Percentiles rank a stretch among this genome's conserved stretches.
Evolutionary conservation across 1,140 invertebrate species (phyloP).

Genomic region (honey bee (Apis mellifera)): Amel_HAv3.1 CM009945.2:7591001-7591500

Average conservation of each 20-base stretch:
- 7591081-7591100: slow-evolving; percentile 18
- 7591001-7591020: slow-evolving; percentile 1
- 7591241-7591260: neutral
- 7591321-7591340: neutral
- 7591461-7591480: neutral
- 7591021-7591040: slow-evolving; percentile 41
- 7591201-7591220: neutral
- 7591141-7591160: slow-evolving; percentile 38
- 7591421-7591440: neutral
- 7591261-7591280: neutral
- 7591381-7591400: too few relatives aligned
- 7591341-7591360: neutral
- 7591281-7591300: neutral
- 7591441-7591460: too few relatives aligned
- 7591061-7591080: slow-evolving; percentile 65
- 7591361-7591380: neutral
- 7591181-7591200: neutral
- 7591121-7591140: slow-evolving; percentile 32
- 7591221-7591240: too few relatives aligned
- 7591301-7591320: neutral
- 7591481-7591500: neutral
- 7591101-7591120: neutral
- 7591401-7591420: neutral
- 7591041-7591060: slow-evolving; percentile 14
- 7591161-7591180: neutral